phyloP scores from a whole-genome alignment of 2,888 invertebrate genomes.

The Diaperis boleti region DNA sequence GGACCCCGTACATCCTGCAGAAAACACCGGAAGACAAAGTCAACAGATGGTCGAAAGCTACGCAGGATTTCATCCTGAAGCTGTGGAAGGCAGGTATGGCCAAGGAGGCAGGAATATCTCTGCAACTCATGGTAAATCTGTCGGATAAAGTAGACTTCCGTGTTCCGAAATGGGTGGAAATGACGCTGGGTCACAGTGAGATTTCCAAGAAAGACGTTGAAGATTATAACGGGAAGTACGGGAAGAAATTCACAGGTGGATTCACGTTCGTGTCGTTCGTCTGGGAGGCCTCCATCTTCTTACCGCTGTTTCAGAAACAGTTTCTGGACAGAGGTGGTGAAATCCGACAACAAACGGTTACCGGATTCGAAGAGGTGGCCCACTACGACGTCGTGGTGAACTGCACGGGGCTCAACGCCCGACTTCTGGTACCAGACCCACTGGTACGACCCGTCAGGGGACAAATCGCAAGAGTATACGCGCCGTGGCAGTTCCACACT shows the following conservation, averaged over 20 bases:
- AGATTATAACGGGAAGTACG: slow-evolving; percentile 59
- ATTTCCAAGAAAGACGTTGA: slow-evolving; percentile 61
- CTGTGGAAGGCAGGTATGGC: slow-evolving; percentile 71
- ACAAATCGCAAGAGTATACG: slow-evolving; percentile 75
- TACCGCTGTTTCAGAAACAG: slow-evolving; percentile 75
- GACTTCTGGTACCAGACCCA: slow-evolving; percentile 73
- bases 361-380: slow-evolving; percentile 66
- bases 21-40: slow-evolving; percentile 70
- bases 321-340: slow-evolving; percentile 74
- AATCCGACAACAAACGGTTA: slow-evolving; percentile 67
- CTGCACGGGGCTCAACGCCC: slow-evolving; percentile 80
- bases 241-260: slow-evolving; percentile 69
- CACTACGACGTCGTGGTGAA: slow-evolving; percentile 79
- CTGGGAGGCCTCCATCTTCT: slow-evolving; percentile 74
- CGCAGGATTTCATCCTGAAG: slow-evolving; percentile 71
- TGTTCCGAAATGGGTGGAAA: slow-evolving; percentile 64
- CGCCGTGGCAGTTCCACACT: slow-evolving; percentile 75
- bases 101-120: slow-evolving; percentile 51
- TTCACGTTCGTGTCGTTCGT: slow-evolving; percentile 76
- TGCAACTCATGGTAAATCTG: slow-evolving; percentile 50
- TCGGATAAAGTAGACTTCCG: slow-evolving; percentile 56
- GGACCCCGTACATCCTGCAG: slow-evolving; percentile 77
- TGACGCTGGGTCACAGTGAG: slow-evolving; percentile 65
- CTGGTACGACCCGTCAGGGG: slow-evolving; percentile 78
- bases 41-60: slow-evolving; percentile 74